Base-by-base conservation (phyloP, 1,140 invertebrate species). In the Rhysida immarginata region DNA sequence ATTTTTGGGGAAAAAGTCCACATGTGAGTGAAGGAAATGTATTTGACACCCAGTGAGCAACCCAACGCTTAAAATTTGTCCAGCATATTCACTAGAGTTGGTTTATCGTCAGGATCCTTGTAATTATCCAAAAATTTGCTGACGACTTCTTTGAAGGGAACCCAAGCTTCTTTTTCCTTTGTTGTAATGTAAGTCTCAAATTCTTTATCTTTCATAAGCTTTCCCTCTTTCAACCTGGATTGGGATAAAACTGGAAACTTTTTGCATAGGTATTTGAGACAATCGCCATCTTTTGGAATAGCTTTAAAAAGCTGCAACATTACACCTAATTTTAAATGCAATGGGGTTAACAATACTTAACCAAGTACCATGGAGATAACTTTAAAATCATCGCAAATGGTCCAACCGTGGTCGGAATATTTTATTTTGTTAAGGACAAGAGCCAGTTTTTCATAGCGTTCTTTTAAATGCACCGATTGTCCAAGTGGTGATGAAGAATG, bases 241-340 rank as follows among this genome's bases (percentile, higher is more conserved):
- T 64, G 61, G 54, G 57, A 63, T 48, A 66, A 58, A 57, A 58
- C 27, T 61, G 62, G 62, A 56, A 66, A 69, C 56, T 65, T 63
- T 27, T 57, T 45, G 59, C 52, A 60, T 27, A 69, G 54, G 53
- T 66, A 61, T 56, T 54, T 51, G 44, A 68, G 67, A 60, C 63
- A 60, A 45, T 55, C 57, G 18, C 62, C 62, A 55, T 68, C 57
- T 61, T 63, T 62, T 26, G 66, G 48, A 21, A 71, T 43, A 49
- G 60, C 60, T 55, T 66, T 65, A 8, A 65, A 61, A 62, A 67
- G 65, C 55, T 66, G 57, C 57, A 67, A 69, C 51, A 66, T 61
- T 55, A 69, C 27, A 5, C 65, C 62, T 45, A 71, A 61, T 51
- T 71, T 72, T 18, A 71, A 66, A 58, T 72, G 66, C 27, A 71